These are phyloP conservation scores for Zaprionus taronus DNA, from an alignment of 1,140 invertebrate genomes.

Conservation along the genomic window DNA sequence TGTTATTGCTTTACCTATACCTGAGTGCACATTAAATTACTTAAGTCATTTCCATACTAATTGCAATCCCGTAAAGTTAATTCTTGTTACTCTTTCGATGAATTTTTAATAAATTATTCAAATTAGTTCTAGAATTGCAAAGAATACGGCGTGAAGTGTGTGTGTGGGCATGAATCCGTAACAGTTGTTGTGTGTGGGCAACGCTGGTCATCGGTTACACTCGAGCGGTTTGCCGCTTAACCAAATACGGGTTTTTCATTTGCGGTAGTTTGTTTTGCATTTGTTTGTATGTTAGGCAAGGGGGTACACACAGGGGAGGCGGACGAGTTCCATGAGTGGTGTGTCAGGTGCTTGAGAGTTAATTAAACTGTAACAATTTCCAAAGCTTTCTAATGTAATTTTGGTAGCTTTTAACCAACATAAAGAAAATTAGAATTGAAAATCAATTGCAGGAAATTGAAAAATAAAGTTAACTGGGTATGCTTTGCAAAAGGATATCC, in stretches of 20 bases:
- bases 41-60: too few relatives aligned
- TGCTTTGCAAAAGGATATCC: neutral
- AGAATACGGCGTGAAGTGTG: conserved; percentile 52
- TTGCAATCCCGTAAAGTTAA: too few relatives aligned
- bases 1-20: conserved; percentile 4
- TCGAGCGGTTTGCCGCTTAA: conserved; percentile 47
- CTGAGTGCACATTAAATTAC: too few relatives aligned
- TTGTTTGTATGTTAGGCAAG: neutral
- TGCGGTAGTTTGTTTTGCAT: conserved; percentile 40
- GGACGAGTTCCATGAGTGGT: neutral
- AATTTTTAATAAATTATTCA: conserved; percentile 67
- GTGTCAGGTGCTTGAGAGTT: conserved; percentile 16
- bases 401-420: conserved; percentile 17
- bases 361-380: conserved; percentile 40
- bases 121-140: conserved; percentile 62
- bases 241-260: conserved; percentile 51
- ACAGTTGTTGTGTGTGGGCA: neutral
- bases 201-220: conserved; percentile 9
- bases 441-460: conserved; percentile 6
- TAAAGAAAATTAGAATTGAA: conserved; percentile 8
- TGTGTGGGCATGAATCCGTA: neutral
- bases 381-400: conserved; percentile 9
- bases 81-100: conserved; percentile 6
- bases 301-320: neutral
- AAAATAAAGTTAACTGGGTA: neutral